Evolutionary conservation across 2,113 vertebrate species (phyloP), one percentile per base, ranked within the genome.

Genomic region (Echinops telfairi): DNA sequence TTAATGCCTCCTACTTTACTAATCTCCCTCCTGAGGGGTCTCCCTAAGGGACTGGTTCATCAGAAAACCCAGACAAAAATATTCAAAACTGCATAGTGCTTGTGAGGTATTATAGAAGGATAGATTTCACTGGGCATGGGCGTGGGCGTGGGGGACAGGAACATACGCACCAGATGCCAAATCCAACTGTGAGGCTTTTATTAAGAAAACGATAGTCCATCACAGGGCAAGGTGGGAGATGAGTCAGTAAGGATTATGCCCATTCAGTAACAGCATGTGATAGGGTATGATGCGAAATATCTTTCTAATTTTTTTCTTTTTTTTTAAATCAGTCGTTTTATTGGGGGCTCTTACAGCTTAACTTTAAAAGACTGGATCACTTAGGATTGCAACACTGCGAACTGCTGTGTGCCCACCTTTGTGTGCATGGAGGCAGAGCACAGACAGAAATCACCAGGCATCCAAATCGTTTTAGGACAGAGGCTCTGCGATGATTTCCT

Each of bases 141-240:
- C 66, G 40, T 40, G 47, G 47, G 47, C 47, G 12, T 10, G 47
- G 47, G 47, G 47, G 47, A 10, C 47, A 12, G 31, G 89, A 95
- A 91, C 53, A 47, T 79, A 90, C 23, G 73, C 86, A 93, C 66
- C 75, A 76, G 94, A 90, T 40, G 88, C 57, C 80, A 95, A 92
- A 90, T 84, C 97, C 96, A 95, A 94, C 96, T 96, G 94, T 95
- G 97, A 95, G 88, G 83, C 85, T 96, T 96, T 66, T 95, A 96
- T 95, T 93, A 96, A 95, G 94, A 85, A 97, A 93, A 95, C 95
- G 89, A 92, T 86, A 58, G 86, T 70, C 91, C 90, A 70, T 95
- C 88, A 90, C 86, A 95, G 88, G 86, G 95, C 88, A 71, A 31
- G 76, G 77, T 90, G 85, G 94, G 89, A 83, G 89, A 86, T 58